Conservation (phyloP, 1,140 invertebrate genomes). For the Listronotus oregonensis region DNA sequence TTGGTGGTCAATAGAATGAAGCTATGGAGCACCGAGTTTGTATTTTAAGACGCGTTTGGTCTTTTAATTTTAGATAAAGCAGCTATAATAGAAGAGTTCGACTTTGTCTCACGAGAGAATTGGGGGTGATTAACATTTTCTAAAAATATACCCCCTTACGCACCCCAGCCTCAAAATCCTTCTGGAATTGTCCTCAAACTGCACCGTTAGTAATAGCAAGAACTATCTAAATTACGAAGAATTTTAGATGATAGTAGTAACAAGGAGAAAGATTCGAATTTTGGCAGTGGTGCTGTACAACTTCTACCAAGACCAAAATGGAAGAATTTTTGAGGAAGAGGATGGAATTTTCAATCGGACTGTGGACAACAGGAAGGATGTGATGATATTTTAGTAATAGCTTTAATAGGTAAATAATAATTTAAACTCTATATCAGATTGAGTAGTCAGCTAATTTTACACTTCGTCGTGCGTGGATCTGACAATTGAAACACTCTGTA, state of each 20-base stretch:
- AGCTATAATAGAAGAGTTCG: conserved; percentile 24
- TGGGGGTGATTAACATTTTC: conserved; percentile 5
- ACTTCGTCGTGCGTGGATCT: too few relatives aligned
- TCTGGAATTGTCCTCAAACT: conserved; percentile 12
- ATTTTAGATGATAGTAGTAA: conserved; percentile 14
- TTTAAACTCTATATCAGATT: background rate
- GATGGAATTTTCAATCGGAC: conserved; percentile 13
- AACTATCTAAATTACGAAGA: conserved; percentile 9
- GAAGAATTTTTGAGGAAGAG: conserved; percentile 24
- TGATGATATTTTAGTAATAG: conserved; percentile 9
- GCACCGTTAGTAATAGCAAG: background rate
- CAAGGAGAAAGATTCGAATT: conserved; percentile 1
- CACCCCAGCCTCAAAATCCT: conserved; percentile 13
- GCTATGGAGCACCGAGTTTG: too few relatives aligned
- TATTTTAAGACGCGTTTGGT: too few relatives aligned
- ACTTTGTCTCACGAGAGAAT: conserved; percentile 14
- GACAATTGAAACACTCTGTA: too few relatives aligned
- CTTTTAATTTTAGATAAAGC: conserved; percentile 11
- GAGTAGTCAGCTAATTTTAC: background rate
- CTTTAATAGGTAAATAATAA: conserved; percentile 6
- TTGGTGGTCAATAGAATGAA: too few relatives aligned
- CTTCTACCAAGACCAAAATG: conserved; percentile 17
- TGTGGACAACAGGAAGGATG: conserved; percentile 14
- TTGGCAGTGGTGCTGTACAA: conserved; percentile 17
- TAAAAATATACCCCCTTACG: conserved; percentile 3